phyloP scores from a whole-genome alignment of 1,140 invertebrate species.

The Bactericera cockerelli region DNA sequence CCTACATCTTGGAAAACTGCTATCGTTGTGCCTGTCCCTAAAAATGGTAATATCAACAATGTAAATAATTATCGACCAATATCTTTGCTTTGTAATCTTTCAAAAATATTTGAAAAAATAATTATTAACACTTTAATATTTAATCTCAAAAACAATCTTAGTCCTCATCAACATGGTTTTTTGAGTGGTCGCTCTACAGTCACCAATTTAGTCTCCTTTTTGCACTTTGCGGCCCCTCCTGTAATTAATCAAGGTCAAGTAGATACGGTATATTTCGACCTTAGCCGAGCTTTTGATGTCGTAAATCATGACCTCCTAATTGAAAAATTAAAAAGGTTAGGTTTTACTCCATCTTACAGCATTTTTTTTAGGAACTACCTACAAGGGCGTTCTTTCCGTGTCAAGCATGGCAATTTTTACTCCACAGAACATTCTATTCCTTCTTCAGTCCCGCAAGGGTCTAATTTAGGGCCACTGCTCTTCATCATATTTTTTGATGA shows the following conservation, averaged over 20 bases:
- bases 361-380: conserved; percentile 18
- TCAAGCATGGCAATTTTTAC: not conserved
- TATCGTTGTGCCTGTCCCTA: conserved; percentile 7
- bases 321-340: conserved; percentile 16
- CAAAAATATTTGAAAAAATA: conserved; percentile 19
- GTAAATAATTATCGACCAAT: conserved; percentile 17
- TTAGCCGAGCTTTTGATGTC: conserved; percentile 21
- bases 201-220: not conserved
- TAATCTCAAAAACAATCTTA: conserved; percentile 14
- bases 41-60: conserved; percentile 10
- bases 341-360: conserved; percentile 16
- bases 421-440: not conserved
- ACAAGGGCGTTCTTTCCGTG: conserved; percentile 7
- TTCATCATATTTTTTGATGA: conserved; percentile 22
- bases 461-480: conserved; percentile 18
- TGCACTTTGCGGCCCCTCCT: not conserved
- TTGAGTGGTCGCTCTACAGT: conserved; percentile 9
- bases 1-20: not conserved
- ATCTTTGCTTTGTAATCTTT: conserved; percentile 11
- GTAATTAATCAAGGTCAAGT: not conserved
- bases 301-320: conserved; percentile 18
- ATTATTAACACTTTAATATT: conserved; percentile 19
- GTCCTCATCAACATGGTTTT: conserved; percentile 15
- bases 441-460: conserved; percentile 18
- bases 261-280: conserved; percentile 18